Evolutionary conservation across 2,797 vertebrate species (phyloP).

Genomic region (Hyperoplus immaculatus): DNA sequence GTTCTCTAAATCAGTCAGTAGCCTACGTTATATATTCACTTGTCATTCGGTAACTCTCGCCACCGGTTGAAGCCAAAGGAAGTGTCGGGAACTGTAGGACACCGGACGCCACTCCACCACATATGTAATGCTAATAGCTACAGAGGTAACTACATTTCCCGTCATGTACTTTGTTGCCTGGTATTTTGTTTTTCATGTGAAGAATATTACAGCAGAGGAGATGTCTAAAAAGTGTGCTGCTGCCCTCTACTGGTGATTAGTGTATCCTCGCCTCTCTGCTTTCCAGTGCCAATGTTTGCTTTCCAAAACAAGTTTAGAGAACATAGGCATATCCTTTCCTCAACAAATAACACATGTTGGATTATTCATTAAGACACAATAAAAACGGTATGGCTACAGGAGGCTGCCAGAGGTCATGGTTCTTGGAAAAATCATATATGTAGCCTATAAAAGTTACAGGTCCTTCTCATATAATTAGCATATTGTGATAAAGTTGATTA

Average conservation of each 20-base stretch:
- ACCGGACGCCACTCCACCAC: rapidly evolving
- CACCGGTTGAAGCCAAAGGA: not conserved
- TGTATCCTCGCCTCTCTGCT: too few species aligned
- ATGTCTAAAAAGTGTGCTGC: not conserved
- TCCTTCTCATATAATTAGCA: too few species aligned
- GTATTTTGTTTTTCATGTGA: conserved; percentile 14
- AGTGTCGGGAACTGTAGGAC: conserved; percentile 64
- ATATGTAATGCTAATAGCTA: rapidly evolving
- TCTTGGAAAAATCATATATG: too few species aligned
- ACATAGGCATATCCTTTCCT: not conserved
- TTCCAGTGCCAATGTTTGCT: not conserved
- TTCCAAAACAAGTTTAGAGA: not conserved
- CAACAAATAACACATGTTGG: not conserved
- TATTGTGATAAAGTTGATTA: too few species aligned
- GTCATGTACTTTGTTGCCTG: rapidly evolving
- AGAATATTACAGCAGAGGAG: not conserved
- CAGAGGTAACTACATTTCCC: conserved; percentile 65
- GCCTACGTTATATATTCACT: conserved; percentile 11
- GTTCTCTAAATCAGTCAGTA: not conserved
- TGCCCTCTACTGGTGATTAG: conserved; percentile 1
- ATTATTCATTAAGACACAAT: not conserved
- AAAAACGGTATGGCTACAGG: not conserved
- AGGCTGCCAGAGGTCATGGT: too few species aligned
- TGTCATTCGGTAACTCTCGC: conserved; percentile 23
- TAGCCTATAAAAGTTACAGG: too few species aligned